Conservation (phyloP, 2,113 vertebrate species). For the Ophthalmolycus amberensis region DNA sequence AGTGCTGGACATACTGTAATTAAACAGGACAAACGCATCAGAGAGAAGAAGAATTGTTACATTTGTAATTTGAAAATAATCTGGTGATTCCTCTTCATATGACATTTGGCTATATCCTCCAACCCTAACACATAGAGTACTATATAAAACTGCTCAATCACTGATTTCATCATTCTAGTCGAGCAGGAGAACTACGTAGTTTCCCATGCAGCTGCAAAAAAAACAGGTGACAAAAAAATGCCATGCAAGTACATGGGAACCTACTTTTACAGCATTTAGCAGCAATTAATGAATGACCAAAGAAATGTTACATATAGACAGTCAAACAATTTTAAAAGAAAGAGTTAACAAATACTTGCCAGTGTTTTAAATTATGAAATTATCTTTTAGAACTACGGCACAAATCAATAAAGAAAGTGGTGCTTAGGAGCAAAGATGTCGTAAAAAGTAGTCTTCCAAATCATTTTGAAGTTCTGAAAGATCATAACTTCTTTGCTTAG, state of each 20-base stretch:
- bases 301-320: neutral
- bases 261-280: neutral
- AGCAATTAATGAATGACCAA: neutral
- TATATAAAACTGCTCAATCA: neutral
- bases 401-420: neutral
- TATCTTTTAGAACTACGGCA: neutral
- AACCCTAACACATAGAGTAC: neutral
- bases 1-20: too few relatives aligned
- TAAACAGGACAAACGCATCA: too few relatives aligned
- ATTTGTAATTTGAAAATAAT: neutral
- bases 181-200: neutral
- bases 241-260: too few relatives aligned
- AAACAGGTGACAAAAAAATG: too few relatives aligned
- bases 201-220: too few relatives aligned
- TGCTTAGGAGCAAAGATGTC: neutral
- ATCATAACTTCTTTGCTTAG: neutral
- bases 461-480: neutral
- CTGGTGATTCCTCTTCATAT: neutral
- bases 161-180: neutral
- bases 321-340: neutral
- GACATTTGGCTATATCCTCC: neutral
- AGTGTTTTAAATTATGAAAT: constrained; percentile 6
- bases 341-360: neutral
- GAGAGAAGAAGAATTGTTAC: neutral
- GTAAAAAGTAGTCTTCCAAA: too few relatives aligned